Percentiles rank a stretch among this genome's conserved stretches.
Evolutionary conservation across 2,888 invertebrate genomes (phyloP).

Genomic region (Caprella mutica): DNA sequence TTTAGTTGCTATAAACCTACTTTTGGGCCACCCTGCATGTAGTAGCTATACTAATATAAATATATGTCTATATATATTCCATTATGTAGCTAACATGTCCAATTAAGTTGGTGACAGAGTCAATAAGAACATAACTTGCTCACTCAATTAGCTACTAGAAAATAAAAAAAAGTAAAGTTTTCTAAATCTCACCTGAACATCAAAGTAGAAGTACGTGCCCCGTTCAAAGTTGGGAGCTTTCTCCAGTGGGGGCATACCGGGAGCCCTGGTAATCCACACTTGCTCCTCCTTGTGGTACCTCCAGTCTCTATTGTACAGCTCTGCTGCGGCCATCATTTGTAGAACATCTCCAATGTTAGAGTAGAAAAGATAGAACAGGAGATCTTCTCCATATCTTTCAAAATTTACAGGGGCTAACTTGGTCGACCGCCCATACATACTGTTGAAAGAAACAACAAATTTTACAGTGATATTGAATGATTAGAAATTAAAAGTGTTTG

Average conservation of each 20-base stretch:
- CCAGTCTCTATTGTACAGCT: slow-evolving; percentile 98
- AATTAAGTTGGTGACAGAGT: too few species aligned
- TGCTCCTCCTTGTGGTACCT: slow-evolving; percentile 98
- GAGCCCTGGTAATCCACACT: slow-evolving; percentile 97
- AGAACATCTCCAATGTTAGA: slow-evolving; percentile 96
- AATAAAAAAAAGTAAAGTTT: too few species aligned
- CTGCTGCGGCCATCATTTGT: slow-evolving; percentile 92
- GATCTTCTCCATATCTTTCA: slow-evolving; percentile 95
- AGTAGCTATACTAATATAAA: too few species aligned
- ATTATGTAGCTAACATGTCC: too few species aligned
- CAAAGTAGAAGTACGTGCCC: slow-evolving; percentile 98
- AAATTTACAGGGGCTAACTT: slow-evolving; percentile 90
- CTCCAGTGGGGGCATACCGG: slow-evolving; percentile 84
- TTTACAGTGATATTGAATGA: too few species aligned
- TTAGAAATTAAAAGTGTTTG: too few species aligned
- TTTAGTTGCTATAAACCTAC: too few species aligned
- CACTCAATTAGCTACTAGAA: too few species aligned
- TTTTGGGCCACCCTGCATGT: too few species aligned
- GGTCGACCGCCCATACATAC: slow-evolving; percentile 33
- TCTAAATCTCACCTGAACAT: slow-evolving; percentile 53
- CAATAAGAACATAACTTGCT: too few species aligned
- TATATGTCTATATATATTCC: too few species aligned
- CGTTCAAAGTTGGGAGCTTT: slow-evolving; percentile 93
- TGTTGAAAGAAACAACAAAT: not conserved
- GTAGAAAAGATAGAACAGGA: slow-evolving; percentile 98